These are phyloP conservation scores for Diplosoma virens DNA, from an alignment of 23 tunicate species.

Conservation along the genomic window DNA sequence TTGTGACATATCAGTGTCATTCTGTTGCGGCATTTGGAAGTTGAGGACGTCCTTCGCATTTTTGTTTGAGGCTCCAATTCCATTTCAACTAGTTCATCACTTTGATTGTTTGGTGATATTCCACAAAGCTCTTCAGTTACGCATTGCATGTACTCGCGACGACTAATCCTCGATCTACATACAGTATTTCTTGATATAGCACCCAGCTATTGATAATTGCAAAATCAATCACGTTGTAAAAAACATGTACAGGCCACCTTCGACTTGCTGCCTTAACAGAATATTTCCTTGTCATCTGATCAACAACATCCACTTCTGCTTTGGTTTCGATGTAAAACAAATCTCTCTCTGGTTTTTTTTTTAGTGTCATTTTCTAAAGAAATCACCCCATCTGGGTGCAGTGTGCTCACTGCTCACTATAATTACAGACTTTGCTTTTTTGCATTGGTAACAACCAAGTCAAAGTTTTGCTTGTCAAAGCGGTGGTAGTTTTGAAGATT, in stretches of 20 bases:
- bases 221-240: slow-evolving; percentile 12
- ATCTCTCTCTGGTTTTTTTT: neutral
- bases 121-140: neutral
- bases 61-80: neutral
- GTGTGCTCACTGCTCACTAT: slow-evolving; percentile 9
- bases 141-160: neutral
- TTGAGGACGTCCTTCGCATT: slow-evolving; percentile 5
- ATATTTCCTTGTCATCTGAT: slow-evolving; percentile 11
- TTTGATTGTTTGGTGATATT: neutral
- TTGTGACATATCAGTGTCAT: neutral
- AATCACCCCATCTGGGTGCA: neutral
- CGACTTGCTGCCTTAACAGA: slow-evolving; percentile 13
- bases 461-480: neutral
- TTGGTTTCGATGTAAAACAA: slow-evolving; percentile 1
- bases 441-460: slow-evolving; percentile 11
- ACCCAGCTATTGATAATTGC: slow-evolving; percentile 15
- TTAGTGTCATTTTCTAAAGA: neutral
- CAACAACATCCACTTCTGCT: slow-evolving; percentile 2
- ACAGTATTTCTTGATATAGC: slow-evolving; percentile 14
- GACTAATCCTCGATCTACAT: neutral
- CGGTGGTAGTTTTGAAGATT: slow-evolving; percentile 11
- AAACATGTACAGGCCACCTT: slow-evolving; percentile 4
- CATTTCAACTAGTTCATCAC: neutral
- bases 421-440: slow-evolving; percentile 2
- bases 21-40: slow-evolving; percentile 17